Evolutionary conservation across 2,797 vertebrate genomes (phyloP).

Genomic region (Glossophaga mutica): DNA sequence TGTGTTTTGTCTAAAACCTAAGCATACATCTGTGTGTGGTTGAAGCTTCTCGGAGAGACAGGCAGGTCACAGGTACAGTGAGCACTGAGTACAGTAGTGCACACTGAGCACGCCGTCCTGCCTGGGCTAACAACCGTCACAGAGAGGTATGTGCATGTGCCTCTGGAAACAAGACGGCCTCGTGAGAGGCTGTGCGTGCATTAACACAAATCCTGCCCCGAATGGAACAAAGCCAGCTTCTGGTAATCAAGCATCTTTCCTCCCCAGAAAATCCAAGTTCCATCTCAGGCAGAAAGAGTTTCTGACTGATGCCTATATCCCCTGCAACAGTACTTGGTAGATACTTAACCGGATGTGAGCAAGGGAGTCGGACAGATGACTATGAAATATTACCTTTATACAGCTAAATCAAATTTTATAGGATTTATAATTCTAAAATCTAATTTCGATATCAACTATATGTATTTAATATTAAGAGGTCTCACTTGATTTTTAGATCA

Average conservation of each 20-base stretch:
- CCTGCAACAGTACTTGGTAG: background rate
- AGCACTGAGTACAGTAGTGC: background rate
- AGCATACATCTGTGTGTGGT: background rate
- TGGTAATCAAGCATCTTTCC: background rate
- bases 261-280: background rate
- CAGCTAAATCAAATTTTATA: background rate
- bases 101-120: accelerated
- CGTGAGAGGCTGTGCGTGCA: background rate
- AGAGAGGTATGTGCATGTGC: too few species aligned
- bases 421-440: background rate
- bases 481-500: background rate
- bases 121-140: background rate
- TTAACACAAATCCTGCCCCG: background rate
- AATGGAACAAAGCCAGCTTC: background rate
- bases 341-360: background rate
- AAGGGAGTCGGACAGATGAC: background rate
- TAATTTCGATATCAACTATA: background rate
- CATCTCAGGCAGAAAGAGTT: background rate
- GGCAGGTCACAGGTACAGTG: background rate
- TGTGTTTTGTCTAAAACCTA: background rate
- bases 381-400: background rate
- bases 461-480: background rate
- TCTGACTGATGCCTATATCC: background rate
- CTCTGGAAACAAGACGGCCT: background rate
- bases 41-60: background rate